Base-by-base conservation (phyloP, 2,888 invertebrate species). In the Leptinotarsa peninsularis region DNA sequence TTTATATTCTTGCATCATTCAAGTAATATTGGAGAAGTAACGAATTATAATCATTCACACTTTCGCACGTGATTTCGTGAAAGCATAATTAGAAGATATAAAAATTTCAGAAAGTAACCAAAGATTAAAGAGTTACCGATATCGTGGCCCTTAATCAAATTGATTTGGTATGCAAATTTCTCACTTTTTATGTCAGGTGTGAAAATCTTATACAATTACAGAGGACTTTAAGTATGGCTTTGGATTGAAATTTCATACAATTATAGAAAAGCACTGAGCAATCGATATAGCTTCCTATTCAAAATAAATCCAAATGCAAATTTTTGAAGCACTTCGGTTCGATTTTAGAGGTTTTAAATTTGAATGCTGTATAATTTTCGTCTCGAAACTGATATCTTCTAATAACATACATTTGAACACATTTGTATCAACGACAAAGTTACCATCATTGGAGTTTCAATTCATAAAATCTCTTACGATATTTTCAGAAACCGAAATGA, bases 231-330 rank as follows among this genome's bases (percentile, higher is more conserved):
- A 71, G 66, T 72, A 74, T 73, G 68, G 74, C 74, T 79, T 77
- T 73, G 68, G 60, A 75, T 68, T 56, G 69, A 76, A 79, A 78
- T 75, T 74, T 80, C 76, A 80, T 80, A 72, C 79, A 78, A 80
- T 81, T 80, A 81, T 70, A 72, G 72, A 76, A 80, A 79, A 79
- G 71, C 72, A 75, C 74, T 77, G 74, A 76, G 67, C 69, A 73
- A 76, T 74, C 78, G 68, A 76, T 72, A 66, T 71, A 71, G 75
- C 75, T 73, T 73, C 75, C 80, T 77, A 76, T 74, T 76, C 76
- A 71, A 73, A 74, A 75, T 73, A 79, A 77, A 81, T 81, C 80
- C 78, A 50, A 67, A 80, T 79, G 81, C 75, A 80, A 80, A 80
- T 78, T 76, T 58, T 58, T 15, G 10, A 67, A 74, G 49, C 71